Evolutionary conservation across 2,113 vertebrate species (phyloP).

Genomic region (Festucalex cinctus): DNA sequence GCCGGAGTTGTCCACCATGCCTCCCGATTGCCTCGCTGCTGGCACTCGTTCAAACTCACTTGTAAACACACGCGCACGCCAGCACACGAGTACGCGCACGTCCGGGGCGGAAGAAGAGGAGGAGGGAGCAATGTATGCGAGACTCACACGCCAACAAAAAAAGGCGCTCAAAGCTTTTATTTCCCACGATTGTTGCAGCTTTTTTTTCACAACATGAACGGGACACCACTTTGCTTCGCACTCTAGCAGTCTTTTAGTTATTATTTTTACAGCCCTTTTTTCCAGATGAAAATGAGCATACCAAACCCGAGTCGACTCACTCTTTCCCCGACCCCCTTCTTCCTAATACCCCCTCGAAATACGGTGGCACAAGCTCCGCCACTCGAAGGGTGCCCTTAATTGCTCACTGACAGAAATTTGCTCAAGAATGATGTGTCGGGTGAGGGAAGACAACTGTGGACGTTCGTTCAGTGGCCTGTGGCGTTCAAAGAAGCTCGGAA

Average conservation of each 20-base stretch:
- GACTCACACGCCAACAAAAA: not conserved
- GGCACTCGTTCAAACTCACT: constrained; percentile 59
- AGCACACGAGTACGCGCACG: constrained; percentile 18
- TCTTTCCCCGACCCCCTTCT: constrained; percentile 39
- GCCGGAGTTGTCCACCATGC: constrained; percentile 79
- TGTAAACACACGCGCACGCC: constrained; percentile 59
- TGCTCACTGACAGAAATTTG: not conserved
- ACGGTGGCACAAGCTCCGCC: constrained; percentile 57
- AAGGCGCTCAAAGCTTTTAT: constrained; percentile 7
- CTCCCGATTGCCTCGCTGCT: constrained; percentile 66
- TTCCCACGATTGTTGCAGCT: not conserved
- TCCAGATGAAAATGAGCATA: constrained; percentile 49
- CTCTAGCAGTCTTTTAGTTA: not conserved
- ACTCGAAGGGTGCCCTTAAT: not conserved
- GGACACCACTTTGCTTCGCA: not conserved
- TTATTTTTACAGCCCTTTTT: constrained; percentile 5
- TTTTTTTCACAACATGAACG: not conserved
- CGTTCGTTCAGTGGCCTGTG: not conserved
- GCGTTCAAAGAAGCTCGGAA: not conserved
- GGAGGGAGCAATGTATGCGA: constrained; percentile 3
- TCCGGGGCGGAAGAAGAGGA: not conserved
- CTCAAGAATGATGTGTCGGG: not conserved
- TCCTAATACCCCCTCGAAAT: constrained; percentile 56
- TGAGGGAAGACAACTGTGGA: not conserved
- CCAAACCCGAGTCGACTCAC: constrained; percentile 53